phyloP scores from a whole-genome alignment of 2,888 invertebrate species.

The Unio delphinus region DNA sequence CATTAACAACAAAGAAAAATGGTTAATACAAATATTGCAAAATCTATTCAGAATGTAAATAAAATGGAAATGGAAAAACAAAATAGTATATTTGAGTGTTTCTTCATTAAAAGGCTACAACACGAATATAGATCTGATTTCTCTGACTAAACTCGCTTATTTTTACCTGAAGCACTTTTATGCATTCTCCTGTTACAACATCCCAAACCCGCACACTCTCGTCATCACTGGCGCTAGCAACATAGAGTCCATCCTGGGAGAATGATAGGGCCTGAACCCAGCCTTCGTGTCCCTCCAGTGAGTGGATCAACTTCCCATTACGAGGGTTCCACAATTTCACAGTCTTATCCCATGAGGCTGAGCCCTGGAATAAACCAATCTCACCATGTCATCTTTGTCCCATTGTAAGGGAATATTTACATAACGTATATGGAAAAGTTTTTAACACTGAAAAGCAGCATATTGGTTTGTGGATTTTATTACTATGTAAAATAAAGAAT shows the following conservation, averaged over 20 bases:
- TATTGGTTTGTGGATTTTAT: too few species aligned
- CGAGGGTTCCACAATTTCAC: conserved; percentile 67
- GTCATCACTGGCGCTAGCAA: conserved; percentile 68
- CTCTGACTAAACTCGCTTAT: too few species aligned
- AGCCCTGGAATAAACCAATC: conserved; percentile 50
- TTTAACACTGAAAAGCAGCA: too few species aligned
- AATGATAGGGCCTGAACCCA: conserved; percentile 69
- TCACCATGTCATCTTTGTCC: too few species aligned
- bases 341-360: conserved; percentile 69
- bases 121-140: not conserved
- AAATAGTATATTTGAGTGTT: too few species aligned
- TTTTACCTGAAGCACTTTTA: conserved; percentile 60
- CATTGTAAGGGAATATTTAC: too few species aligned
- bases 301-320: conserved; percentile 51
- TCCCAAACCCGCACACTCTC: conserved; percentile 68
- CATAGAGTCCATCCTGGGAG: conserved; percentile 63
- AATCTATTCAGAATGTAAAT: too few species aligned
- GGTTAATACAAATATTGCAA: too few species aligned
- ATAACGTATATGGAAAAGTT: too few species aligned
- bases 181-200: conserved; percentile 61
- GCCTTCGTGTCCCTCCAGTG: conserved; percentile 57
- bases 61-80: too few species aligned
- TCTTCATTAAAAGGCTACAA: not conserved
- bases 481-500: too few species aligned
- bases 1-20: too few species aligned